Base-by-base conservation (phyloP, 2,113 vertebrate species). In the Eupsittula cactorum region DNA sequence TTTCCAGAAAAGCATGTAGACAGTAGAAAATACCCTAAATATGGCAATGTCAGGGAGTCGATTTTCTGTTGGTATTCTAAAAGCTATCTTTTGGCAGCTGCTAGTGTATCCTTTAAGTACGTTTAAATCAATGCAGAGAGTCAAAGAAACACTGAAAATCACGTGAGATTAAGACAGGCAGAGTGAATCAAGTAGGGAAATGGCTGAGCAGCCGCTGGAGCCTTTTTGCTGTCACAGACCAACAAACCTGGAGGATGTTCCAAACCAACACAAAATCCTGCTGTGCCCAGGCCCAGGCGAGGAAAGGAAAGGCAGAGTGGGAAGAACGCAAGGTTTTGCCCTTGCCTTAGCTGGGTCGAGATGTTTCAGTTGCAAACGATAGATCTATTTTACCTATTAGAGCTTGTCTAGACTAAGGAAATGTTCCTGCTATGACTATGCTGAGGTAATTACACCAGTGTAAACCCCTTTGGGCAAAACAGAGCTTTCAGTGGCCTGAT, bases 351-450 rank as follows among this genome's bases (percentile, higher is more conserved):
- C 88, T 44, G 65, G 82, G 80, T 76, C 2, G 12, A 76, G 86
- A 73, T 65, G 83, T 65, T 95, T 83, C 95, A 50, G 80, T 33
- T 87, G 94, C 88, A 84, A 93, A 84, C 77, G 90, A 97, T 97
- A 84, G 78, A 91, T 96, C 81, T 94, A 62, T 89, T 96, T 88
- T 92, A 95, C n/a, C 81, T 89, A 81, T 91, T 96, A 89, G 80
- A 95, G 96, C 96, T 94, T 96, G 93, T 97, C 96, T 96, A 96
- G 96, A 97, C 95, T 88, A 89, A 96, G 93, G 90, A 90, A 96
- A 95, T 82, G 92, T 95, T 95, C 95, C 95, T 94, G 69, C 90
- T 86, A 86, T 96, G 92, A 97, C 88, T 96, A 13, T 15, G 80
- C 91, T 60, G 73, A 85, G 83, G 84, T 95, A 95, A 96, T 96